Percentiles rank a stretch among this genome's conserved stretches.
Evolutionary conservation across 2,797 vertebrate genomes (phyloP).

Genomic region (Labroides dimidiatus): DNA sequence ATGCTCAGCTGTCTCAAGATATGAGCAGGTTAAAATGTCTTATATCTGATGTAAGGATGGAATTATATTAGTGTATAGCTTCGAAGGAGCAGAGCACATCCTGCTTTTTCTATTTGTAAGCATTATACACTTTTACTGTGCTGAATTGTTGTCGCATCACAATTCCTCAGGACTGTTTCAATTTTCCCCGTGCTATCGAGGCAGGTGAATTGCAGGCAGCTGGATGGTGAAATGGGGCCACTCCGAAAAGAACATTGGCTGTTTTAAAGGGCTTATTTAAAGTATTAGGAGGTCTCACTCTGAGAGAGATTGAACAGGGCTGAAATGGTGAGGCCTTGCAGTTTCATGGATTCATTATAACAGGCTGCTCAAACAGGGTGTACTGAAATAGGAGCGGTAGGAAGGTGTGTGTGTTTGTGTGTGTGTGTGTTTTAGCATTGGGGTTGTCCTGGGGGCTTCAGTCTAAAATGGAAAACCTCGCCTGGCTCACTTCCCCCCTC

Average conservation of each 20-base stretch:
- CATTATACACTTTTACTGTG: conserved; percentile 57
- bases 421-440: conserved; percentile 28
- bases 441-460: conserved; percentile 73
- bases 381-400: conserved; percentile 64
- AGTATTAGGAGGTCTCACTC: conserved; percentile 73
- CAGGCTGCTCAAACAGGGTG: conserved; percentile 64
- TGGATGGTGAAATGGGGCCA: conserved; percentile 61
- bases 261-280: conserved; percentile 80
- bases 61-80: conserved; percentile 39
- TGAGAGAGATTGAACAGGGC: conserved; percentile 65
- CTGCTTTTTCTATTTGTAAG: conserved; percentile 56
- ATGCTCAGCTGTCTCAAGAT: neutral
- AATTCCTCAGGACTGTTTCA: conserved; percentile 72
- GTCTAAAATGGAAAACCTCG: conserved; percentile 74
- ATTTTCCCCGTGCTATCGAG: conserved; percentile 57
- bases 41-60: conserved; percentile 42
- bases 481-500: conserved; percentile 49
- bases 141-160: conserved; percentile 60
- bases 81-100: conserved; percentile 15
- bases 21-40: conserved; percentile 28
- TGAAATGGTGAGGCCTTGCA: conserved; percentile 72
- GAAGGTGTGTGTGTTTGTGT: conserved; percentile 17
- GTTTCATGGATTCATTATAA: conserved; percentile 76
- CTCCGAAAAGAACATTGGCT: conserved; percentile 77
- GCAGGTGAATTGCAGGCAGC: conserved; percentile 67